Conservation (phyloP, 2,888 invertebrate species). For the Colostygia pectinataria region DNA sequence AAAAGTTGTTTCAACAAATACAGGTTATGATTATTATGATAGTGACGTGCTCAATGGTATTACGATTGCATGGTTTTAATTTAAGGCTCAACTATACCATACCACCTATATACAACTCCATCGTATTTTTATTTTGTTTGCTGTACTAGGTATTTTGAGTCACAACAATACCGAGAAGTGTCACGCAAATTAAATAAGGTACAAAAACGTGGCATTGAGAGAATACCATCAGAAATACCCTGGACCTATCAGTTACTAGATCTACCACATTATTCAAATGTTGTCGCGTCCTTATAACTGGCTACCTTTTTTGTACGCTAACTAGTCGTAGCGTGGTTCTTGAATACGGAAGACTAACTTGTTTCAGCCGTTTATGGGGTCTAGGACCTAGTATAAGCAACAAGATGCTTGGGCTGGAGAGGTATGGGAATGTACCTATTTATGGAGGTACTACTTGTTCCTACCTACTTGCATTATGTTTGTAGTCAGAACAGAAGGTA, state of each 20-base stretch:
- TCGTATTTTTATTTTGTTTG: no score
- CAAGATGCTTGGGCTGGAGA: constrained; percentile 28
- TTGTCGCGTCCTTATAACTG: constrained; percentile 11
- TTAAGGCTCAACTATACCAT: neutral
- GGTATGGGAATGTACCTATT: constrained; percentile 20
- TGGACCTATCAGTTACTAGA: constrained; percentile 20
- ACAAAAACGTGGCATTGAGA: neutral
- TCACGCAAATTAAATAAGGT: no score
- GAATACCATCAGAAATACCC: constrained; percentile 16
- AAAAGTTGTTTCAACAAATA: constrained; percentile 18
- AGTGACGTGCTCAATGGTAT: neutral
- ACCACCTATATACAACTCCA: no score
- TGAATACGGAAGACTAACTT: constrained; percentile 36
- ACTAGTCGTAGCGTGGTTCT: constrained; percentile 25
- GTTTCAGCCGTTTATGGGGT: constrained; percentile 33
- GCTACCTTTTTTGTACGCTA: constrained; percentile 27
- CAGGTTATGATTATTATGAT: neutral
- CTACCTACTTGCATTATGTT: constrained; percentile 1
- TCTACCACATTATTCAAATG: constrained; percentile 33
- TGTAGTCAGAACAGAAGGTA: constrained; percentile 7
- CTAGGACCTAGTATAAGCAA: constrained; percentile 29
- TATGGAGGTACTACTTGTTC: constrained; percentile 4
- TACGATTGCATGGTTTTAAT: neutral
- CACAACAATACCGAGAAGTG: neutral
- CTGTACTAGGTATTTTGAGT: no score